Base-by-base conservation (phyloP, 1,140 invertebrate genomes). In the Drosophila sulfurigaster region DNA sequence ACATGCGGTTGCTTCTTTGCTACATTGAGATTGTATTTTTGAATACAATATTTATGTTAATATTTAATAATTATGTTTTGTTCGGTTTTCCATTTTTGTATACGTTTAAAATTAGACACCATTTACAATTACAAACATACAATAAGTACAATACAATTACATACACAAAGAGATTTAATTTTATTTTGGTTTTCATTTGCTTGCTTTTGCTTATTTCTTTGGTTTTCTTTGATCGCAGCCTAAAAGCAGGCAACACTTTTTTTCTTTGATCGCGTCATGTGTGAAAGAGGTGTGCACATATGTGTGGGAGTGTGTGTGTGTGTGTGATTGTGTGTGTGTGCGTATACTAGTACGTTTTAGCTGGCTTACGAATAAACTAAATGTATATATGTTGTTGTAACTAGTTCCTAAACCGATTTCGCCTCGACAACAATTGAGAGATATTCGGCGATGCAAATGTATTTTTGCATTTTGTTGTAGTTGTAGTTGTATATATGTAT, bases 81-180 rank as follows among this genome's bases (percentile, higher is more conserved):
- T 45, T 38, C 7, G 2, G 35, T 38, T 38, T 59, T 65, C 60
- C n/a, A 45, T 72, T 25, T 76, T 66, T 63, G 35, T 63, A 63
- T 63, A 63, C 38, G 54, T 86, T 76, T 75, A 76, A 56, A 81
- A 77, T 56, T 87, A 87, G 82, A 87, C 82, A 87, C 82, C 82
- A 82, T 87, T 87, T 77, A 87, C 82, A 82, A 64, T 62, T 85
- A 78, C 78, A 85, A 66, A 87, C 79, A 77, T 41, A 57, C 54
- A 57, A 41, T 57, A 41, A 57, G 20, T 57, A 57, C 54, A 57
- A 57, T 41, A 57, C 54, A 57, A 69, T 83, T 78, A 78, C 63
- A 81, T 70, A 71, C 83, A 87, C 79, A 78, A 70, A 65, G 51
- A 75, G 70, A 58, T 56, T 32, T 58, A 56, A 5, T 73, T 32